These are phyloP conservation scores for Agelas oroides DNA, from an alignment of 37 sponge, comb jelly and placozoan genomes.

Conservation along the genomic window DNA sequence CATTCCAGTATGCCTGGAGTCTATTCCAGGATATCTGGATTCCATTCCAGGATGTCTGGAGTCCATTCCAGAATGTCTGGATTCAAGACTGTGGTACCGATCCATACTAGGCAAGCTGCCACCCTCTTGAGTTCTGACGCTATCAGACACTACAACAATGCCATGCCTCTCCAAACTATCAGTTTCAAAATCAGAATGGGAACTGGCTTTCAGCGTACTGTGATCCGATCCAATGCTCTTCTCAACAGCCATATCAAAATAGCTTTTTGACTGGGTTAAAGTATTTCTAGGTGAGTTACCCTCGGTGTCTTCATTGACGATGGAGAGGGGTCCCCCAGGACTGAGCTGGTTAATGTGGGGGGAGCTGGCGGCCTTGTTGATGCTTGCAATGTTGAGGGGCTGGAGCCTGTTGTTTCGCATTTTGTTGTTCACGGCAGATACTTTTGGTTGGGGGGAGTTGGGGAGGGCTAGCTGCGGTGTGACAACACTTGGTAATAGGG, in stretches of 20 bases:
- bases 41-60: no score
- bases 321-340: neutral
- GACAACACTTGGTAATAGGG: slow-evolving; percentile 42
- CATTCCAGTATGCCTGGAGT: no score
- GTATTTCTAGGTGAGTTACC: neutral
- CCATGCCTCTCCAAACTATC: slow-evolving; percentile 43
- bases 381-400: no score
- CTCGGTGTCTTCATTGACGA: slow-evolving; percentile 32
- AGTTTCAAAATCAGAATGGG: slow-evolving; percentile 18
- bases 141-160: neutral
- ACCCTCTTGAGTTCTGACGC: no score
- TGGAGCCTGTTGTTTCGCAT: no score
- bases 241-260: neutral
- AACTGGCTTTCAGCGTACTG: slow-evolving; percentile 40
- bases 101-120: no score
- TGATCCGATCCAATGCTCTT: slow-evolving; percentile 10
- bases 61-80: no score
- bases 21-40: no score
- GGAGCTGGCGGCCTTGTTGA: no score
- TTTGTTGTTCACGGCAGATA: neutral
- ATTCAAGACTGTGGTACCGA: no score
- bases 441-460: neutral
- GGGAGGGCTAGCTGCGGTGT: slow-evolving; percentile 13
- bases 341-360: no score
- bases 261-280: neutral